phyloP scores from a whole-genome alignment of 2,113 vertebrate genomes.

The Ivindomyrus marchei region DNA sequence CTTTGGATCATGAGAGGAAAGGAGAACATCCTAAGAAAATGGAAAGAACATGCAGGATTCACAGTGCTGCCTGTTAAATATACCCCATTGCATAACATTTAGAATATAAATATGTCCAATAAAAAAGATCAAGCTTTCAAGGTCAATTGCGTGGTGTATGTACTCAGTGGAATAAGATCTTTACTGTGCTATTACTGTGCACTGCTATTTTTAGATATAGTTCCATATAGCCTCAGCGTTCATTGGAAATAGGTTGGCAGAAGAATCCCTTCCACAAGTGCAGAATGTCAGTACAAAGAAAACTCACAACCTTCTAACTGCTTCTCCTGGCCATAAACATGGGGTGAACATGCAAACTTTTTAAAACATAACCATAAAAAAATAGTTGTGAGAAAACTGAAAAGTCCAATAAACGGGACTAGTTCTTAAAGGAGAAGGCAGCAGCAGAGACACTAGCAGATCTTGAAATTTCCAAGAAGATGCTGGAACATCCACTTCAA shows the following conservation, averaged over 20 bases:
- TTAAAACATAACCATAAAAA: not conserved
- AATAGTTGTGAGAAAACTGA: not conserved
- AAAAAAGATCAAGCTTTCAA: not conserved
- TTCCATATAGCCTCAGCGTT: not conserved
- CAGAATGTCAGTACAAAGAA: not conserved
- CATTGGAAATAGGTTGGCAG: not conserved
- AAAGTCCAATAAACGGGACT: not conserved
- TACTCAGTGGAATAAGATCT: not conserved
- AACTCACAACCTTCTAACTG: not conserved
- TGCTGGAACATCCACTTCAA: not conserved
- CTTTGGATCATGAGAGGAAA: not conserved
- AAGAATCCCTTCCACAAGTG: not conserved
- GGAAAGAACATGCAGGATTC: not conserved
- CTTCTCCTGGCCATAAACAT: not conserved
- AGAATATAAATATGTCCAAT: not conserved
- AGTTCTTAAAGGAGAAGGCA: not conserved
- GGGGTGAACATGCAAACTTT: not conserved
- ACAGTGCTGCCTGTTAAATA: not conserved
- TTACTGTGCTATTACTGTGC: not conserved
- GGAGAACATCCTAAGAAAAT: not conserved
- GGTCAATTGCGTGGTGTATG: not conserved
- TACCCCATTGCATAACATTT: not conserved
- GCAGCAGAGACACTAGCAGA: not conserved
- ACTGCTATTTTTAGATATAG: not conserved
- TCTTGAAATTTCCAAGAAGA: not conserved